Percentiles rank a stretch among this genome's conserved stretches.
These are phyloP conservation scores for Drosophila percnosoma DNA, from an alignment of 2,888 invertebrate species.

Conservation along the genomic window DNA sequence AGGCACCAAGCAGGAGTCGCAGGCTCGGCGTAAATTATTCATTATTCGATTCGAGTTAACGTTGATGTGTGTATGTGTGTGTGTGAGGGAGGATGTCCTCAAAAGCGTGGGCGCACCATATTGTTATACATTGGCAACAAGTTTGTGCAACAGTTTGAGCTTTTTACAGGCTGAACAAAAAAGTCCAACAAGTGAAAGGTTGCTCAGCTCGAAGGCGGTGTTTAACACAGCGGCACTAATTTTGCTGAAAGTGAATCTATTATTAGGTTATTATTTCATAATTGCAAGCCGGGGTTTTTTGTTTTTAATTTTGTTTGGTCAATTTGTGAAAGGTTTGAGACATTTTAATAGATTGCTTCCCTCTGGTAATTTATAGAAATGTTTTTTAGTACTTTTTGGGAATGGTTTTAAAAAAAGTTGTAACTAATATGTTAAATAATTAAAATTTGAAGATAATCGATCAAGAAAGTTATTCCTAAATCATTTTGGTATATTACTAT, in stretches of 20 bases:
- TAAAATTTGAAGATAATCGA: neutral
- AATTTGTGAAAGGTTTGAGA: neutral
- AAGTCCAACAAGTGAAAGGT: conserved; percentile 9
- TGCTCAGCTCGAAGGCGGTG: conserved; percentile 12
- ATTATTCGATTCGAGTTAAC: conserved; percentile 66
- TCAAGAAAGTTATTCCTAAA: neutral
- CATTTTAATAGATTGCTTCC: neutral
- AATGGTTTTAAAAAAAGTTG: neutral
- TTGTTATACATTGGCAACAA: conserved; percentile 63
- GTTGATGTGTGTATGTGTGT: conserved; percentile 21
- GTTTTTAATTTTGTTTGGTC: neutral
- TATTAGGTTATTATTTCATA: neutral
- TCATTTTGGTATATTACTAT: neutral
- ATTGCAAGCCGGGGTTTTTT: neutral
- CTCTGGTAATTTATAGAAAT: neutral
- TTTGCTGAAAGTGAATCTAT: conserved; percentile 1
- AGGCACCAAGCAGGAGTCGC: conserved; percentile 51
- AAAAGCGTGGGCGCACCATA: conserved; percentile 68
- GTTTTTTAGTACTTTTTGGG: neutral
- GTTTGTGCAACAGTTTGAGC: conserved; percentile 69
- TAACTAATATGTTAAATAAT: neutral
- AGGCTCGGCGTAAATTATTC: conserved; percentile 71
- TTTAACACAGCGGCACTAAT: conserved; percentile 9
- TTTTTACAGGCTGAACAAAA: conserved; percentile 27
- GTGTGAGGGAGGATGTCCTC: conserved; percentile 13